phyloP scores from a whole-genome alignment of 2,888 invertebrate genomes.

The Dichetophora obliterata region DNA sequence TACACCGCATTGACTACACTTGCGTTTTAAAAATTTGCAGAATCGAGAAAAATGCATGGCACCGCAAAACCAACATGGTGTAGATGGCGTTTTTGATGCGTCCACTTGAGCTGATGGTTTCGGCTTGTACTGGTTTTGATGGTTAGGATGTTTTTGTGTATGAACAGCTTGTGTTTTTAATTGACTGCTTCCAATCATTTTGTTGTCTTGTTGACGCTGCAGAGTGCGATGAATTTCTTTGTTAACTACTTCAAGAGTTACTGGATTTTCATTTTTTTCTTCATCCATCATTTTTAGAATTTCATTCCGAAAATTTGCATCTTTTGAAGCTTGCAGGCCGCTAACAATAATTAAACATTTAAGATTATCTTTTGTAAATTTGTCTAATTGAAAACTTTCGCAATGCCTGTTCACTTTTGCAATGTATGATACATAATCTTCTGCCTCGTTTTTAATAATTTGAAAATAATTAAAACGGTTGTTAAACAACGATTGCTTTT shows the following conservation, averaged over 20 bases:
- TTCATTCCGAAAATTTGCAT: conserved; percentile 26
- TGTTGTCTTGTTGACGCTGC: conserved; percentile 24
- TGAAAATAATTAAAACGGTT: too few species aligned
- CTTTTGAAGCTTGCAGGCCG: background rate
- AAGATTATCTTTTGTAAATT: too few species aligned
- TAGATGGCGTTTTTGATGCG: background rate
- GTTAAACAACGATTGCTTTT: too few species aligned
- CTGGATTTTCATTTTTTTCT: too few species aligned
- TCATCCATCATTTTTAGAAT: conserved; percentile 10
- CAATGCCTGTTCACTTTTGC: too few species aligned
- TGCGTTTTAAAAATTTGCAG: conserved; percentile 40
- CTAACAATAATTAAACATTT: too few species aligned
- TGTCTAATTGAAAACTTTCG: too few species aligned
- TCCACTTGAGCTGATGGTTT: background rate
- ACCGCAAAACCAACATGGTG: conserved; percentile 10
- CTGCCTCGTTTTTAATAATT: too few species aligned
- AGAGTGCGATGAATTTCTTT: conserved; percentile 14
- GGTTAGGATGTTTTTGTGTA: too few species aligned
- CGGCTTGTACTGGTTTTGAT: background rate
- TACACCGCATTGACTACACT: conserved; percentile 41
- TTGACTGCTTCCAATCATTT: background rate
- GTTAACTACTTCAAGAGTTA: too few species aligned
- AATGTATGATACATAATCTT: too few species aligned
- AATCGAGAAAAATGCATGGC: conserved; percentile 40
- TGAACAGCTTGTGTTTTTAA: conserved; percentile 18